Conservation (phyloP, 2,797 vertebrate genomes). For the Myripristis murdjan region DNA sequence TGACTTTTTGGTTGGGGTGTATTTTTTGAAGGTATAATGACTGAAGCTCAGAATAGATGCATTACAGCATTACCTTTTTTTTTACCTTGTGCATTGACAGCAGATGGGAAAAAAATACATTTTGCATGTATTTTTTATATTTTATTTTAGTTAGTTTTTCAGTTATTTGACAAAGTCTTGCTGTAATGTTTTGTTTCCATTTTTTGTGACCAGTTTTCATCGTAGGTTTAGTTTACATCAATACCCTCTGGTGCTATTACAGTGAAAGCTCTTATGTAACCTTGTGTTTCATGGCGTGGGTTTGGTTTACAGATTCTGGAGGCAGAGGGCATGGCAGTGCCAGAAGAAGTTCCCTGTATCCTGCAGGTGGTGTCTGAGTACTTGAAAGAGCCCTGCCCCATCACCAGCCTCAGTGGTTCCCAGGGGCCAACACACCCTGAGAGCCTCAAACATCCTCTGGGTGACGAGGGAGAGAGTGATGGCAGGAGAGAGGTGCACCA, state of each 20-base stretch:
- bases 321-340: constrained; percentile 78
- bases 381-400: constrained; percentile 75
- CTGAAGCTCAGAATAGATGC: no score
- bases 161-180: no score
- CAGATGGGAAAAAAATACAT: no score
- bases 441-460: constrained; percentile 42
- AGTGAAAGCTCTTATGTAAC: background rate
- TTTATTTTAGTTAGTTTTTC: no score
- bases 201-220: no score
- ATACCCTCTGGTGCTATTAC: no score
- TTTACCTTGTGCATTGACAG: no score
- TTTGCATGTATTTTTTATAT: no score
- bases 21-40: no score
- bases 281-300: background rate
- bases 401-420: constrained; percentile 75
- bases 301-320: constrained; percentile 80
- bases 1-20: no score
- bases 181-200: no score
- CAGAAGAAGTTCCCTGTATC: constrained; percentile 80
- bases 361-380: constrained; percentile 81
- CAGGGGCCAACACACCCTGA: constrained; percentile 64
- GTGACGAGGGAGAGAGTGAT: constrained; percentile 51
- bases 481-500: constrained; percentile 57
- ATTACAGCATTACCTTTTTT: background rate
- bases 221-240: no score